Evolutionary conservation across 30 jellyfish, hydroid and myxozoan genomes (phyloP).

Genomic region (Pelagia noctiluca): DNA sequence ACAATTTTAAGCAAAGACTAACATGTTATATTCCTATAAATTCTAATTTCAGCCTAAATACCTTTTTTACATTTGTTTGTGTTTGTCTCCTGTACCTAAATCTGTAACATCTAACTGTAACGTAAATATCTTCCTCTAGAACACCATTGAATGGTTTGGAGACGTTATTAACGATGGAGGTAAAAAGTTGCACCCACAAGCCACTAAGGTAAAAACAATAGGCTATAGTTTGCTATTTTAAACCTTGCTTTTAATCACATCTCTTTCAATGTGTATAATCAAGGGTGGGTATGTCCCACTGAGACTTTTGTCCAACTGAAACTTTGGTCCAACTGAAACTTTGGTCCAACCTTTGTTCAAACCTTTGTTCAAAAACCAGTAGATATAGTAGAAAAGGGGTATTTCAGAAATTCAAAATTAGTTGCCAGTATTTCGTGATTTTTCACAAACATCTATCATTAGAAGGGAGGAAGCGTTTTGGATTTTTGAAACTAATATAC

Average conservation of each 20-base stretch:
- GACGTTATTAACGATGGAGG: slow-evolving; percentile 46
- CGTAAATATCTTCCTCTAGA: slow-evolving; percentile 47
- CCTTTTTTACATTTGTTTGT: not conserved
- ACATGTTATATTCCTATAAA: too few species aligned
- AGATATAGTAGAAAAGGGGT: too few species aligned
- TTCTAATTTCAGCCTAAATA: too few species aligned
- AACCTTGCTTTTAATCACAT: not conserved
- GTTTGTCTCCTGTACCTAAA: slow-evolving; percentile 1
- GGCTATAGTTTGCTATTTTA: not conserved
- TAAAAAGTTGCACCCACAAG: slow-evolving; percentile 25
- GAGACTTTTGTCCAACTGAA: too few species aligned
- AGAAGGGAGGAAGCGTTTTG: not conserved
- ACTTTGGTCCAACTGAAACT: too few species aligned
- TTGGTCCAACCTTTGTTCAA: too few species aligned
- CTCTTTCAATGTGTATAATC: not conserved
- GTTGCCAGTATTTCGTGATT: slow-evolving; percentile 8
- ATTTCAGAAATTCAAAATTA: not conserved
- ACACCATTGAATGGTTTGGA: slow-evolving; percentile 72
- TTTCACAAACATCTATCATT: slow-evolving; percentile 1
- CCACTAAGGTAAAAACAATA: slow-evolving; percentile 40
- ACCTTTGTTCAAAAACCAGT: too few species aligned
- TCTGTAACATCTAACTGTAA: too few species aligned
- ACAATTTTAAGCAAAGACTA: too few species aligned
- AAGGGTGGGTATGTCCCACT: not conserved
- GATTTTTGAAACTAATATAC: not conserved